A percentile compares a stretch with the other conserved stretches of the same genome.
phyloP scores from a whole-genome alignment of 2,797 vertebrate genomes.

The Adrianichthys oophorus region DNA sequence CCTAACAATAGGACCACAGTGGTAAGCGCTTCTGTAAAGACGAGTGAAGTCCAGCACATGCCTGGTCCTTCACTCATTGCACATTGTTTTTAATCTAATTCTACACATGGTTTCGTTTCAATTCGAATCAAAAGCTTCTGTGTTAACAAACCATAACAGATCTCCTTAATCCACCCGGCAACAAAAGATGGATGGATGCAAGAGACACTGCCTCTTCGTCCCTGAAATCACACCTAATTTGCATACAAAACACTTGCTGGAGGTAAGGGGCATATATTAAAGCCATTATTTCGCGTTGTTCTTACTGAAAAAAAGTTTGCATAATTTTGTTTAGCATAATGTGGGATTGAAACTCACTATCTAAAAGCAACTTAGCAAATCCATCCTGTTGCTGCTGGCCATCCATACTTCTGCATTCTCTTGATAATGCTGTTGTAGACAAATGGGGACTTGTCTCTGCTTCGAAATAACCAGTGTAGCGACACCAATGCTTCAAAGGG shows the following conservation, averaged over 20 bases:
- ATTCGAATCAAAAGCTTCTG: conserved; percentile 81
- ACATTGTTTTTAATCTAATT: conserved; percentile 84
- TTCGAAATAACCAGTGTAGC: conserved; percentile 33
- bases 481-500: conserved; percentile 52
- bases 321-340: conserved; percentile 77
- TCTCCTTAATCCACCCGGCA: conserved; percentile 79
- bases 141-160: conserved; percentile 84
- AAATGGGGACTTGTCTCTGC: conserved; percentile 55
- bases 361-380: conserved; percentile 76
- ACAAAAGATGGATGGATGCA: conserved; percentile 80
- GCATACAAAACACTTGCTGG: conserved; percentile 78
- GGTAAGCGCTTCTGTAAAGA: conserved; percentile 48
- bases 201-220: conserved; percentile 75
- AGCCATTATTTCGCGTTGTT: conserved; percentile 76
- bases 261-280: conserved; percentile 84
- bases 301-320: conserved; percentile 74
- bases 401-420: conserved; percentile 66
- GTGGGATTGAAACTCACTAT: conserved; percentile 60
- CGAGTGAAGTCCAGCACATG: conserved; percentile 72
- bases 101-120: conserved; percentile 82
- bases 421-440: conserved; percentile 73
- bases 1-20: conserved; percentile 67
- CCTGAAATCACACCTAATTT: conserved; percentile 81
- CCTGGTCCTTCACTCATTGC: conserved; percentile 68
- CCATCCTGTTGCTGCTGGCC: conserved; percentile 75